Conservation (phyloP, 2,113 vertebrate species). For the Anhinga rufa region DNA sequence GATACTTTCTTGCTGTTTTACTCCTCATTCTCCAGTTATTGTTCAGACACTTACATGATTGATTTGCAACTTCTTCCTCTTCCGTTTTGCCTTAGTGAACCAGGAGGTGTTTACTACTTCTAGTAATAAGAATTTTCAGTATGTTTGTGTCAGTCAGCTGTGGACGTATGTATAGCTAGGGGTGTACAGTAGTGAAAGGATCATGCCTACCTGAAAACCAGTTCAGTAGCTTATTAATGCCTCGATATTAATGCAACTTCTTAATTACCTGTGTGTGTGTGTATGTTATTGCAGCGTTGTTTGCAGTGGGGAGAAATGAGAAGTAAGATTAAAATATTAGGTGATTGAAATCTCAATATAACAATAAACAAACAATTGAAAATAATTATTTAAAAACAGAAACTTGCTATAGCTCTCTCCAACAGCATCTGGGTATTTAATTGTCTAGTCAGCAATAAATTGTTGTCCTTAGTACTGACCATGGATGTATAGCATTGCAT, state of each 20-base stretch:
- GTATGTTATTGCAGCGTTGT: neutral
- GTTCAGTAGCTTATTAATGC: neutral
- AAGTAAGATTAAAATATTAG: neutral
- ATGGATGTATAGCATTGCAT: neutral
- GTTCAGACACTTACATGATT: neutral
- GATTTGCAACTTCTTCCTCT: neutral
- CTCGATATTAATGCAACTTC: neutral
- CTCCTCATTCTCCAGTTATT: neutral
- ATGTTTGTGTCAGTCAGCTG: neutral
- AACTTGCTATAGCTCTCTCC: neutral
- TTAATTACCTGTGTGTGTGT: neutral
- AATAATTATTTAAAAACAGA: neutral
- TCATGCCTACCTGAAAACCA: neutral
- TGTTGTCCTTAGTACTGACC: neutral
- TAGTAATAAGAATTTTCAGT: neutral
- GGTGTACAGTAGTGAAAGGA: neutral
- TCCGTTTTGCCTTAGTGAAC: neutral
- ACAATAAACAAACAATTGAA: neutral
- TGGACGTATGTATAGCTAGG: rapidly evolving
- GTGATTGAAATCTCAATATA: neutral
- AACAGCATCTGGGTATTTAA: neutral
- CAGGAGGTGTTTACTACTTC: neutral
- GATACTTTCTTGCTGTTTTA: neutral
- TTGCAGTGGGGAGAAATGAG: neutral
- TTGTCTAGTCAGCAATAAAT: neutral